Conservation (phyloP, 2,797 vertebrate genomes). For the Scyliorhinus canicula region DNA sequence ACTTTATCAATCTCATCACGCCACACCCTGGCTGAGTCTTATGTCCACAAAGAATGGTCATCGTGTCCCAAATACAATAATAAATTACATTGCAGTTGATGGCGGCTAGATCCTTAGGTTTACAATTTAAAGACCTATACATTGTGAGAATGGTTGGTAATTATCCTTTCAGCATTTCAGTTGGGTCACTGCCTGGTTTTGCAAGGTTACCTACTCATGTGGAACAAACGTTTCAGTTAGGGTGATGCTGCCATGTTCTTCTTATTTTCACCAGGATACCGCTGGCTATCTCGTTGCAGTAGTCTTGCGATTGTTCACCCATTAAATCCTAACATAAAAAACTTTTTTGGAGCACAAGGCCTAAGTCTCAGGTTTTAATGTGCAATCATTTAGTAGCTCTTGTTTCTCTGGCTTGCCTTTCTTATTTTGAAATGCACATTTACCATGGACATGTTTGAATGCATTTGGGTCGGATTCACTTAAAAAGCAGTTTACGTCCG, state of each 20-base stretch:
- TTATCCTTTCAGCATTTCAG: not conserved
- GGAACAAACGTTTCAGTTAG: not conserved
- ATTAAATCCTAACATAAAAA: not conserved
- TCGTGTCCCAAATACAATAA: not conserved
- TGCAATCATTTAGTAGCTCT: not conserved
- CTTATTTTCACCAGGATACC: not conserved
- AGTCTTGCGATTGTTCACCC: not conserved
- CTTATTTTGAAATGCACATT: not conserved
- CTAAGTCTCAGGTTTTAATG: not conserved
- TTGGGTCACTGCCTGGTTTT: conserved; percentile 10
- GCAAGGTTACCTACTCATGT: not conserved
- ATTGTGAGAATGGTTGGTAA: conserved; percentile 7
- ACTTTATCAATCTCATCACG: not conserved
- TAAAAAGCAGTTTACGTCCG: not conserved
- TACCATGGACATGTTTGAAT: not conserved
- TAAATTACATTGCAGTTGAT: not conserved
- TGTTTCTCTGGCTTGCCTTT: not conserved
- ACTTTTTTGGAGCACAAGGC: not conserved
- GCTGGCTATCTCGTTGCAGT: not conserved
- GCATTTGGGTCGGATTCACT: not conserved
- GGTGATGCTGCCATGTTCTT: not conserved
- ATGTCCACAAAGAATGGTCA: conserved; percentile 14
- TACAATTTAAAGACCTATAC: not conserved
- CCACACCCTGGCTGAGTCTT: not conserved
- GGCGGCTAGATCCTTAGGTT: not conserved